A percentile compares a stretch with the other conserved stretches of the same genome.
Evolutionary conservation across 2,797 vertebrate species (phyloP).

Genomic region (Cyprinodon diabolis): DNA sequence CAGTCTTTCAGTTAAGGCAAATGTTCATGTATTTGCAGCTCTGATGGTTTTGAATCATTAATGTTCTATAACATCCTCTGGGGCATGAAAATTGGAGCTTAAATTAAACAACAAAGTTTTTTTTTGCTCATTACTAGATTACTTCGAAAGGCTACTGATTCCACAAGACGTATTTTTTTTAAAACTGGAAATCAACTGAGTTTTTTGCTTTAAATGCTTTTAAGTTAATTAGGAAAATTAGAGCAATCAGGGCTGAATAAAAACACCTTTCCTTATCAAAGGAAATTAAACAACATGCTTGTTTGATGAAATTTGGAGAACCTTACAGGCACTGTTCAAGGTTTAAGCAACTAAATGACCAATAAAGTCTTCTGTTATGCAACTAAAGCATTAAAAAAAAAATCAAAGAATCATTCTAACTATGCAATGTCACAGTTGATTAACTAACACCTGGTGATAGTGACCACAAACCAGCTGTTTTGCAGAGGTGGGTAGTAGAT

Average conservation of each 20-base stretch:
- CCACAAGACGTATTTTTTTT: too few relatives aligned
- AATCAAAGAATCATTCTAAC: neutral
- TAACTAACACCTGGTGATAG: slow-evolving; percentile 39
- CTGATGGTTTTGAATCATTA: too few relatives aligned
- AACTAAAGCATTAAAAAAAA: neutral
- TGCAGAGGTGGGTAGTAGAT: too few relatives aligned
- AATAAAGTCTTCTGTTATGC: neutral
- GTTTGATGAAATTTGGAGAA: neutral
- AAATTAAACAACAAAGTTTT: too few relatives aligned
- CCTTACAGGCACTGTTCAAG: neutral
- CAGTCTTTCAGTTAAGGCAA: too few relatives aligned
- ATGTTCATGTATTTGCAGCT: too few relatives aligned
- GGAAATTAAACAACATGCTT: neutral
- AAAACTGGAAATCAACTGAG: neutral
- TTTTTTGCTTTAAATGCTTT: neutral
- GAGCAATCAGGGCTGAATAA: neutral
- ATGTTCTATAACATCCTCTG: too few relatives aligned
- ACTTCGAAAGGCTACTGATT: neutral
- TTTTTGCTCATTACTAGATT: too few relatives aligned
- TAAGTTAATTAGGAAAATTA: neutral
- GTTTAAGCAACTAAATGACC: neutral
- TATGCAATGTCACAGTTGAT: neutral
- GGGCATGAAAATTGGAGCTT: too few relatives aligned
- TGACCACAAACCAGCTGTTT: neutral
- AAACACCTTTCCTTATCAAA: neutral